A percentile compares a stretch with the other conserved stretches of the same genome.
Conservation (phyloP, 64 coral and sea anemone genomes). For the Pocillopora damicornis region DNA sequence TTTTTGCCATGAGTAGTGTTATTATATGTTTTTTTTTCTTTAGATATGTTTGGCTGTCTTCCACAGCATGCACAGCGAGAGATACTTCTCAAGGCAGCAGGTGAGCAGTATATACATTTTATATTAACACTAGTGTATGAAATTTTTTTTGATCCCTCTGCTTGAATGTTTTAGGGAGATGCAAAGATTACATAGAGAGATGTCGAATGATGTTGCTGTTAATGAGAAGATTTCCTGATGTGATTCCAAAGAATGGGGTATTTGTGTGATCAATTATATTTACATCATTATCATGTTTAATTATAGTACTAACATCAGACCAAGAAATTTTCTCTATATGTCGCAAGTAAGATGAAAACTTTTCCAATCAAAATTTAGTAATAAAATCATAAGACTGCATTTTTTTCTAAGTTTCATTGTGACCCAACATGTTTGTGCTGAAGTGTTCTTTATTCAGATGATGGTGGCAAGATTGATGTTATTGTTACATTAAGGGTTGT, state of each 20-base stretch:
- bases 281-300: no score
- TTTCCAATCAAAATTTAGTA: no score
- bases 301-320: no score
- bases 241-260: slow-evolving; percentile 94
- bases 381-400: no score
- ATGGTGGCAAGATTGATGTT: no score
- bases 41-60: slow-evolving; percentile 97
- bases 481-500: no score
- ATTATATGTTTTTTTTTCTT: not conserved
- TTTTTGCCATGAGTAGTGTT: no score
- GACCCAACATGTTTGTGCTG: no score
- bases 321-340: no score
- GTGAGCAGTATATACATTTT: not conserved
- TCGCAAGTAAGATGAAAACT: no score
- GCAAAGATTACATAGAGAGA: slow-evolving; percentile 95
- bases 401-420: no score
- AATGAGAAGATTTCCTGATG: slow-evolving; percentile 96
- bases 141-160: not conserved
- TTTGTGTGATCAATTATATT: not conserved
- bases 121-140: not conserved
- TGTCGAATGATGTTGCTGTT: slow-evolving; percentile 92
- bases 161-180: slow-evolving; percentile 46
- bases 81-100: slow-evolving; percentile 87
- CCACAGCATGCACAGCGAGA: slow-evolving; percentile 83
- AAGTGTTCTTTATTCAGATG: no score